Conservation (phyloP, 1,140 invertebrate species). For the Drosophila lini region DNA sequence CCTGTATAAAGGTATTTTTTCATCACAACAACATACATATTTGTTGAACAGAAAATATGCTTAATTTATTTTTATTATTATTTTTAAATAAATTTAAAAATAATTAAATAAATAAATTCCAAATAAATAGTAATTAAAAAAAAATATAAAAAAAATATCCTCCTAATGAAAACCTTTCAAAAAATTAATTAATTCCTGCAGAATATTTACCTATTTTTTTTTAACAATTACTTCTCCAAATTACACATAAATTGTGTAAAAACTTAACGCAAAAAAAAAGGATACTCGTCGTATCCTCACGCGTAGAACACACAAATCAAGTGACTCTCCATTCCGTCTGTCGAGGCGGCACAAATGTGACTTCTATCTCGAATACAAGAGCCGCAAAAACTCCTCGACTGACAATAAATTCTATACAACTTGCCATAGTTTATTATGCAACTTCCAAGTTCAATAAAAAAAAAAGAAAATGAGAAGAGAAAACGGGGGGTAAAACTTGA, state of each 20-base stretch:
- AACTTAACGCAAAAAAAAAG: neutral
- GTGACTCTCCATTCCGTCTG: conserved; percentile 9
- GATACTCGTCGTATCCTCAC: conserved; percentile 3
- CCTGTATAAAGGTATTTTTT: neutral
- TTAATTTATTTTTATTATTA: neutral
- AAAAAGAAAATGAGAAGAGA: neutral
- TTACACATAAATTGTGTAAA: neutral
- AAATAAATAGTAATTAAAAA: too few species aligned
- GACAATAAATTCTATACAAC: conserved; percentile 25
- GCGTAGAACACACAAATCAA: conserved; percentile 29
- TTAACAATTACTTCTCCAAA: neutral
- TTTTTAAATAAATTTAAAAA: too few species aligned
- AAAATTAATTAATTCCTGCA: neutral
- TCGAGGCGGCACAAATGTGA: conserved; percentile 9
- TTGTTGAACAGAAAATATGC: neutral
- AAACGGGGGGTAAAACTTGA: conserved; percentile 33
- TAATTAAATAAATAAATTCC: too few species aligned
- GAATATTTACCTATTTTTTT: neutral
- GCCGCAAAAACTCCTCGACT: conserved; percentile 18
- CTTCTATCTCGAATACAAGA: conserved; percentile 2
- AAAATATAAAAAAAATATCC: neutral
- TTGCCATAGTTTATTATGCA: conserved; percentile 46
- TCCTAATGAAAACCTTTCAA: neutral
- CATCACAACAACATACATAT: neutral
- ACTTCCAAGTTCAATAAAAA: conserved; percentile 38